phyloP scores from a whole-genome alignment of 2,797 vertebrate genomes.

The Melanotaenia nigrans region DNA sequence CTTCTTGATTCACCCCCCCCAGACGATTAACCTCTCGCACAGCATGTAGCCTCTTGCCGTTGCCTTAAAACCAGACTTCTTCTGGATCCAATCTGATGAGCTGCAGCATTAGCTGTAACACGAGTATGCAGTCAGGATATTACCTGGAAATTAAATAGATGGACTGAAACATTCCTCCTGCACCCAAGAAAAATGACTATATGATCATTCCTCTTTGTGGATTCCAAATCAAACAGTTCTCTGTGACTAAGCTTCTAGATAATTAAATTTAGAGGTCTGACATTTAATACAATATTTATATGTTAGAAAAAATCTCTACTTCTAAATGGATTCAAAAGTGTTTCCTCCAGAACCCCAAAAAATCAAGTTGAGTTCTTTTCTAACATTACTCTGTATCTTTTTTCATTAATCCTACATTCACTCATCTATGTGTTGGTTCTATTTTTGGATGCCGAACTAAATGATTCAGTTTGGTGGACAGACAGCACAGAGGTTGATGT shows the following conservation, averaged over 20 bases:
- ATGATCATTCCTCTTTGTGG: slow-evolving; percentile 29
- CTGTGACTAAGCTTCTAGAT: slow-evolving; percentile 38
- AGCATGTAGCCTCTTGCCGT: slow-evolving; percentile 22
- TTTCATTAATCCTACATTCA: slow-evolving; percentile 21
- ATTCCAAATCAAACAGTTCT: slow-evolving; percentile 52
- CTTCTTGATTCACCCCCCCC: slow-evolving; percentile 14
- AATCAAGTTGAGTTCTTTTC: not conserved
- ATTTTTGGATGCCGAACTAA: slow-evolving; percentile 40
- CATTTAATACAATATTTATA: slow-evolving; percentile 24
- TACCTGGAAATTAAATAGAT: slow-evolving; percentile 55
- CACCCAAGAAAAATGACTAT: slow-evolving; percentile 44
- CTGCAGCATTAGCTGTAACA: slow-evolving; percentile 44
- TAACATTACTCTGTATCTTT: slow-evolving; percentile 6
- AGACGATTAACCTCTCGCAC: slow-evolving; percentile 49
- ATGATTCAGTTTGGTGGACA: slow-evolving; percentile 37
- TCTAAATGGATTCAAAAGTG: slow-evolving; percentile 1
- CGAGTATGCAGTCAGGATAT: slow-evolving; percentile 37
- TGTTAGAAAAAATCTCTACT: not conserved
- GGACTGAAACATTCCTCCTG: slow-evolving; percentile 35
- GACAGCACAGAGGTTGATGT: slow-evolving; percentile 33
- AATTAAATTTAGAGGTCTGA: slow-evolving; percentile 38
- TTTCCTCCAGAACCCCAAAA: slow-evolving; percentile 1
- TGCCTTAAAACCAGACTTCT: slow-evolving; percentile 36
- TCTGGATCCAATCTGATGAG: slow-evolving; percentile 45
- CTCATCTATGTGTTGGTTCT: slow-evolving; percentile 18